Evolutionary conservation across 2,113 vertebrate species (phyloP), one percentile per base, ranked within the genome.

Genomic region (Calypte anna): DNA sequence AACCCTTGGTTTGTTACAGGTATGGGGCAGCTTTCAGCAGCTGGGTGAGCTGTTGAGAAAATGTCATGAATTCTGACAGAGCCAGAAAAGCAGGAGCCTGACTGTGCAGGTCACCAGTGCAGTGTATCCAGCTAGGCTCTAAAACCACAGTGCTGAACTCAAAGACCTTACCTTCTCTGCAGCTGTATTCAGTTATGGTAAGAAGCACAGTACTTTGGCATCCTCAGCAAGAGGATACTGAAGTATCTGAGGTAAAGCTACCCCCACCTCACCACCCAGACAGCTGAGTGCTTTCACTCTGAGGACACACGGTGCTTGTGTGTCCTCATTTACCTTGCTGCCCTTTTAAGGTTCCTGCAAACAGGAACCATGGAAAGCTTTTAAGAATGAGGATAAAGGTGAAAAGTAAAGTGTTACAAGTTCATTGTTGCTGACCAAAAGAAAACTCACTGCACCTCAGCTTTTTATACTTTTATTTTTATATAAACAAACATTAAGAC

Each of bases 381-480:
- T 46, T 7, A n/a, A 25, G 46, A 75, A 54, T n/a, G 15, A 15
- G 17, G 28, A 53, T 17, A n/a, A 55, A 77, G 80, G 15, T 53
- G 20, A 38, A 7, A 74, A 57, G 30, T 44, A 14, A 61, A 43
- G 22, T 16, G 15, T 24, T 73, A 64, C 3, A 16, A 22, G 14
- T 24, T 53, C 2, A 1, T 64, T 83, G 7, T 38, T 81, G 28
- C 48, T 3, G 4, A 36, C 19, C 28, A 28, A 91, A 90, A 72
- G 58, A 94, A 93, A 73, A 92, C 83, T 28, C 58, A 69, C 50
- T 23, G 38, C 22, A 6, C 2, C 4, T 40, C 3, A 33, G 50
- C 19, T 96, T 75, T 91, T 91, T 63, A 72, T 44, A 36, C 31
- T 73, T 93, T 94, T 96, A 97, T 84, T 96, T 96, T 93, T 80